Percentiles rank a stretch among this genome's conserved stretches.
Evolutionary conservation across 2,888 invertebrate genomes (phyloP).

Genomic region (Endotricha flammealis): DNA sequence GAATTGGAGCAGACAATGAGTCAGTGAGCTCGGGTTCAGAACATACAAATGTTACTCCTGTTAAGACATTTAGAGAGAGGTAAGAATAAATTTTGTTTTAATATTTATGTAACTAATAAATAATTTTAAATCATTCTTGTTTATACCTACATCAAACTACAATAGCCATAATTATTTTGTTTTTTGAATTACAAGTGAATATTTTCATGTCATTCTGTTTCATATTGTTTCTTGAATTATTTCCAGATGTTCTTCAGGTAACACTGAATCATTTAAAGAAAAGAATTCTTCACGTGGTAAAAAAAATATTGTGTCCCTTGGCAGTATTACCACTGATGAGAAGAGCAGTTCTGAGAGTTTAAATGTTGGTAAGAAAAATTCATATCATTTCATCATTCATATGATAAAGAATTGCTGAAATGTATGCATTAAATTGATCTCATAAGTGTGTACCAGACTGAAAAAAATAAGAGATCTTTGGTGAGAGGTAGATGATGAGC

Average conservation of each 20-base stretch:
- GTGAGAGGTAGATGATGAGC: no score
- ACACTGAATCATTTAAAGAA: constrained; percentile 58
- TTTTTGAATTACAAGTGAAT: no score
- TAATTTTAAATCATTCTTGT: no score
- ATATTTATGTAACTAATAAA: no score
- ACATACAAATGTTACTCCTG: constrained; percentile 81
- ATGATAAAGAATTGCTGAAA: constrained; percentile 1
- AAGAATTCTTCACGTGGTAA: constrained; percentile 49
- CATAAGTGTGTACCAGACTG: no score
- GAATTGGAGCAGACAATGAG: constrained; percentile 64
- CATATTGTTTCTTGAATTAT: no score
- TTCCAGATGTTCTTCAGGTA: constrained; percentile 57
- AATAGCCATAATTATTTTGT: no score
- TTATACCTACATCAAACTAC: no score
- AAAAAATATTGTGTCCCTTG: constrained; percentile 59
- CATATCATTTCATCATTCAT: not conserved
- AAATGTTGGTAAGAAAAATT: constrained; percentile 70
- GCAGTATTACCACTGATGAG: constrained; percentile 79
- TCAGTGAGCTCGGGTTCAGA: constrained; percentile 88
- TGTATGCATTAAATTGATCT: no score
- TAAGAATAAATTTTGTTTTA: no score
- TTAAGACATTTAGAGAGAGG: constrained; percentile 82
- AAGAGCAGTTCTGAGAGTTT: constrained; percentile 91
- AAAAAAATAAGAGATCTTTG: no score
- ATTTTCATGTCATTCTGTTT: no score